Evolutionary conservation across 1,140 invertebrate species (phyloP), one percentile per base, ranked within the genome.

Genomic region (Helicoverpa zea): DNA sequence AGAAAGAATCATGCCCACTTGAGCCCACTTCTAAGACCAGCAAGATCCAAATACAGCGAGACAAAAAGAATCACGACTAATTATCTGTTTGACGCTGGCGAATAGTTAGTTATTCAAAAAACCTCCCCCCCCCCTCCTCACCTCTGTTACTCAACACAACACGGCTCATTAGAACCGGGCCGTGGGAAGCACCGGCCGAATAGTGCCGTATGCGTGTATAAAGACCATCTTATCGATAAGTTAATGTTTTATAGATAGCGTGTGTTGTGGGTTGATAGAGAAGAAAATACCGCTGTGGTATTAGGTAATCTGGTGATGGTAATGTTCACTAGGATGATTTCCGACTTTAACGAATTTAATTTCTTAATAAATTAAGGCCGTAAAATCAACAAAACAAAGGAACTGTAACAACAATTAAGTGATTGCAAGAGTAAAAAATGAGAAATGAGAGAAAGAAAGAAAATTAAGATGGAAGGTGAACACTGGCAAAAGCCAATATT

Each of bases 151-250:
- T 81, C 85, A 88, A 92, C 89, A 89, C 86, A 92, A 89, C 89
- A 88, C 85, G 89, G 89, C 91, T 94, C 91, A 94, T 94, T 94
- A 94, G 89, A 87, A 90, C 84, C 87, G 87, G 88, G 88, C 88
- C 91, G 90, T 94, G 91, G 90, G 91, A 94, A 92, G 85, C 83
- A 81, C 66, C 86, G 81, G 80, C 56, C 68, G 49, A 75, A 74
- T 88, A 91, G 92, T 86, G 88, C n/a, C 11, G 75, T 54, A 84
- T 81, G 87, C 73, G 52, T 29, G 11, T 23, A n/a, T n/a, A n/a
- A 58, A 11, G 54, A 59, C 13, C 82, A 29, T 75, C 43, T 49
- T 84, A 83, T 87, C 86, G 84, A 87, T 75, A 74, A 64, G 52
- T 29, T n/a, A 10, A 63, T 63, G 3, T 63, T 3, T 29, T 63